phyloP scores from a whole-genome alignment of 2,888 invertebrate species.

The Ctenicera cuprea region DNA sequence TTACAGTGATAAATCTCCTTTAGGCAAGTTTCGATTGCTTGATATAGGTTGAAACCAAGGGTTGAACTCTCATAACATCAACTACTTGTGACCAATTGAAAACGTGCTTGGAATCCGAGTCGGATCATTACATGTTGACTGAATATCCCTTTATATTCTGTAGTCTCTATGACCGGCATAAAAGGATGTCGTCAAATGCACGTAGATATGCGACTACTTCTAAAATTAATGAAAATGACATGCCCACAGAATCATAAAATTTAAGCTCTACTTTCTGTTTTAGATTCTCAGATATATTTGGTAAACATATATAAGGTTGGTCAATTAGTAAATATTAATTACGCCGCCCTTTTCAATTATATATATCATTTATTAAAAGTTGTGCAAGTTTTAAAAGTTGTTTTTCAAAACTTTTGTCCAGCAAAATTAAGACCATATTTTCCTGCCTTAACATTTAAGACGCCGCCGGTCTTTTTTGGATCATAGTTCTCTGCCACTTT shows the following conservation, averaged over 20 bases:
- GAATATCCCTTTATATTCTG: constrained; percentile 49
- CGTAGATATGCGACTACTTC: constrained; percentile 12
- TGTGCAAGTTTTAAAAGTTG: no score
- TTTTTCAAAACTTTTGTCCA: no score
- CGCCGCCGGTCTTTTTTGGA: no score
- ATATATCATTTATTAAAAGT: no score
- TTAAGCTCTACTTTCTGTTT: no score
- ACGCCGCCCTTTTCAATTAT: no score
- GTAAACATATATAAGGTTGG: no score
- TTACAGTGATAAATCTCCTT: constrained; percentile 41
- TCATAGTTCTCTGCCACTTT: no score
- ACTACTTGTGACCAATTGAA: constrained; percentile 54
- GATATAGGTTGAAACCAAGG: constrained; percentile 45
- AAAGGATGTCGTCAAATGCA: constrained; percentile 32
- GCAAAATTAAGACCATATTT: no score
- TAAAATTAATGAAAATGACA: constrained; percentile 11
- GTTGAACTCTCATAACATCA: constrained; percentile 50
- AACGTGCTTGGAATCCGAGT: constrained; percentile 50
- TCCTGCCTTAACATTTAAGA: no score
- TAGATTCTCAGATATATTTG: no score
- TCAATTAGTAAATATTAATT: no score
- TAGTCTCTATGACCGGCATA: constrained; percentile 32
- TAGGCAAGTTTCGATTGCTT: constrained; percentile 44
- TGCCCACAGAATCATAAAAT: neutral
- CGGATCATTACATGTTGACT: constrained; percentile 51